Percentiles rank a stretch among this genome's conserved stretches.
phyloP scores from a whole-genome alignment of 2,888 invertebrate species.

The Willowsia nigromaculata region DNA sequence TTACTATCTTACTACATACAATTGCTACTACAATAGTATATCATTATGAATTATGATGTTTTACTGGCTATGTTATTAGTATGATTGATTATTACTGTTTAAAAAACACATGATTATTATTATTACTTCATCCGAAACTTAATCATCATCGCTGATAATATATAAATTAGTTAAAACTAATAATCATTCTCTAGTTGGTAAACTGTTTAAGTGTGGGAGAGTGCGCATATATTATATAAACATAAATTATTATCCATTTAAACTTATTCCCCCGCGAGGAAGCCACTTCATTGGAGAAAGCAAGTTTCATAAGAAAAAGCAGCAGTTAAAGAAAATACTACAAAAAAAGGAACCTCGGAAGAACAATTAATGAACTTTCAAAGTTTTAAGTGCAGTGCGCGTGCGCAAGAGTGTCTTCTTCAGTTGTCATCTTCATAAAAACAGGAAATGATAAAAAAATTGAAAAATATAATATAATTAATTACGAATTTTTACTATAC shows the following conservation, averaged over 20 bases:
- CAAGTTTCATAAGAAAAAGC: neutral
- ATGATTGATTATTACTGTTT: conserved; percentile 36
- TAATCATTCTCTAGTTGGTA: conserved; percentile 30
- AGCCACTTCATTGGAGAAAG: neutral
- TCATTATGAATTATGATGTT: conserved; percentile 38
- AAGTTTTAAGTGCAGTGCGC: conserved; percentile 15
- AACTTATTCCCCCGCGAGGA: neutral
- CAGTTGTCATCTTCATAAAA: neutral
- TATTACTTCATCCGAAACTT: conserved; percentile 35
- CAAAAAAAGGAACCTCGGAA: neutral
- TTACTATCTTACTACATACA: neutral
- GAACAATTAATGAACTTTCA: neutral
- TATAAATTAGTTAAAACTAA: conserved; percentile 42
- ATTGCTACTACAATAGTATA: conserved; percentile 15
- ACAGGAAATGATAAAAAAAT: conserved; percentile 9
- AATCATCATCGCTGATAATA: conserved; percentile 39
- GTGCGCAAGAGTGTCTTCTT: conserved; percentile 49
- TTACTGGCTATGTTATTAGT: conserved; percentile 32
- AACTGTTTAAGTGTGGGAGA: neutral
- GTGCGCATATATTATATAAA: conserved; percentile 20
- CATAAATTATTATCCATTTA: too few species aligned
- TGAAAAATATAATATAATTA: neutral
- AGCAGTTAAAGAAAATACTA: neutral
- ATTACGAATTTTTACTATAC: conserved; percentile 5
- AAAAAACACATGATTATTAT: too few species aligned